Percentiles rank a stretch among this genome's conserved stretches.
Conservation (phyloP, 2,797 vertebrate species). For the Macroramphosus scolopax region DNA sequence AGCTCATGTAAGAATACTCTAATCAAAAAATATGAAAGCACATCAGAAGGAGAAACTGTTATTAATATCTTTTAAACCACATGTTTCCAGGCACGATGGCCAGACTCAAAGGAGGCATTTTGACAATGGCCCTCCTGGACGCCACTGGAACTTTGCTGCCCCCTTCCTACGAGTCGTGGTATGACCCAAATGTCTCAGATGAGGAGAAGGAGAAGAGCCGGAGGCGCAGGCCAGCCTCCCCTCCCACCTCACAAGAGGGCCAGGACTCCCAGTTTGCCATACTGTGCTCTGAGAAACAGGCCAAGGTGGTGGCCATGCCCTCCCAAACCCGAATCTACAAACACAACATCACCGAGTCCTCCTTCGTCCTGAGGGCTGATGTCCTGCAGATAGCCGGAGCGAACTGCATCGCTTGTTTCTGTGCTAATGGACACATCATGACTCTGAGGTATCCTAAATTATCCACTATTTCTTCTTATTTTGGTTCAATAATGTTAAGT, state of each 20-base stretch:
- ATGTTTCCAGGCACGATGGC: constrained; percentile 83
- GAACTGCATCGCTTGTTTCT: constrained; percentile 96
- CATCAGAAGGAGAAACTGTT: background rate
- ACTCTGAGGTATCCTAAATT: constrained; percentile 81
- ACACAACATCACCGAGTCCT: constrained; percentile 96
- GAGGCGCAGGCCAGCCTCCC: constrained; percentile 86
- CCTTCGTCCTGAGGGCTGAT: constrained; percentile 93
- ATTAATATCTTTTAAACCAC: background rate
- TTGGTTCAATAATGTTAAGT: too few relatives aligned
- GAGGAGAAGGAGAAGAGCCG: constrained; percentile 90
- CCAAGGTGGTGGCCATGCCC: constrained; percentile 92
- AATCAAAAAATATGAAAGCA: background rate
- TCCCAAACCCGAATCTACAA: constrained; percentile 90
- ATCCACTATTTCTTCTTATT: too few relatives aligned
- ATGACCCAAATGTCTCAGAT: constrained; percentile 87
- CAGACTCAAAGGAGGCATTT: constrained; percentile 88
- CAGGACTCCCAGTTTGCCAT: constrained; percentile 90
- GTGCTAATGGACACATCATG: constrained; percentile 98
- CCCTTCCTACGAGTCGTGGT: constrained; percentile 89
- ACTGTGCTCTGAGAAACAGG: constrained; percentile 97
- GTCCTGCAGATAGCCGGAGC: constrained; percentile 86
- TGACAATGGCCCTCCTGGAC: constrained; percentile 92
- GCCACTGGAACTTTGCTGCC: constrained; percentile 85
- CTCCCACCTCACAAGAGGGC: constrained; percentile 88
- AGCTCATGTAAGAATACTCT: too few relatives aligned